Percentiles rank a stretch among this genome's conserved stretches.
Conservation (phyloP, 2,797 vertebrate genomes). For the Pseudocheirus occidentalis region DNA sequence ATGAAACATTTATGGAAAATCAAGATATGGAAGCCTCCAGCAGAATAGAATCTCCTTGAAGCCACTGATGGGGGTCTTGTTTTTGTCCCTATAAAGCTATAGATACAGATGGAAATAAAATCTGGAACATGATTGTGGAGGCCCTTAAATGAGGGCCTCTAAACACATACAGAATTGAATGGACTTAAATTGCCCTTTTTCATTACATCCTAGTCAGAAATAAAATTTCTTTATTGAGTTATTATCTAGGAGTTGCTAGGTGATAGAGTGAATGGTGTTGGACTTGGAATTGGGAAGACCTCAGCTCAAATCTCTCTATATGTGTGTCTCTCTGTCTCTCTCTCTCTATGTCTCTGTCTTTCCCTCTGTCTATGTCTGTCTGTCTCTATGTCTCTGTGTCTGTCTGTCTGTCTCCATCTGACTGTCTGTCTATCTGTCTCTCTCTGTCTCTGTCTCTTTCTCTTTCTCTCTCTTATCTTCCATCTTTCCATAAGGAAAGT, state of each 20-base stretch:
- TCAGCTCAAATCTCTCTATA: not conserved
- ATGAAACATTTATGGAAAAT: not conserved
- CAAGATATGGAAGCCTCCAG: not conserved
- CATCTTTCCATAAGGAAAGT: not conserved
- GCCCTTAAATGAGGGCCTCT: not conserved
- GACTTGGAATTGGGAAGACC: not conserved
- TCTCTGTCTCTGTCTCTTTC: too few species aligned
- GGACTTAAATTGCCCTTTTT: not conserved
- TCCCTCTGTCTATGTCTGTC: too few species aligned
- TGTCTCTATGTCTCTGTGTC: too few species aligned
- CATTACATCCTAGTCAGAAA: not conserved
- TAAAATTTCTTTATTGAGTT: not conserved
- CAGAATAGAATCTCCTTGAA: not conserved
- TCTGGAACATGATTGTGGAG: too few species aligned
- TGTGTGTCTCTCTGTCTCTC: not conserved
- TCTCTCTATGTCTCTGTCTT: too few species aligned
- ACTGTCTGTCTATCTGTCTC: not conserved
- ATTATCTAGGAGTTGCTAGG: not conserved
- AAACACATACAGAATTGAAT: not conserved
- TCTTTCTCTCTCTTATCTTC: not conserved
- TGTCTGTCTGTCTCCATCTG: fast-evolving
- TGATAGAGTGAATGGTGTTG: not conserved
- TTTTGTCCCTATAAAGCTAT: not conserved
- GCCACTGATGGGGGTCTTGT: not conserved
- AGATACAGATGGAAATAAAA: too few species aligned